Base-by-base conservation (phyloP, 2,113 vertebrate species). In the Perca schrenkii region DNA sequence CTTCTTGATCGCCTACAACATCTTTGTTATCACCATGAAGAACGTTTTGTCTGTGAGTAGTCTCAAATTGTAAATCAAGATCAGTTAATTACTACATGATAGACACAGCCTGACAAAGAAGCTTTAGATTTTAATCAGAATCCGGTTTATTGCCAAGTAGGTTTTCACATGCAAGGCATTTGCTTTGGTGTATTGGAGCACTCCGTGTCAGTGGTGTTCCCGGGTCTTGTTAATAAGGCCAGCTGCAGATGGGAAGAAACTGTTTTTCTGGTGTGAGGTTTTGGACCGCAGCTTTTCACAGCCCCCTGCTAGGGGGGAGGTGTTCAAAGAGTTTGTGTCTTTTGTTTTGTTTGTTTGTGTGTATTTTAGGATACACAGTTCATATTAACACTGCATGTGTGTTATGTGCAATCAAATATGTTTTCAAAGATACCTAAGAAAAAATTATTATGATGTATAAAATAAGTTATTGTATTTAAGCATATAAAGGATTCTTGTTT, bases 1-100 rank as follows among this genome's bases (percentile, higher is more conserved):
- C 94, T 99, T 98, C 95, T 95, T 99, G 81, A 99, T 99, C 63
- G 98, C 98, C 5, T 99, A 99, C 95, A 99, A 99, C 0, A 94
- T 99, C 68, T 99, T 99, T 5, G 98, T 99, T n/a, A 99, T 99
- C 92, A 99, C 97, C 2, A 99, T 99, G 98, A 99, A 99, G 93
- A 99, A 99, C 74, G 96, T 99, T 85, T 94, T 99, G 12, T 99
- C 98, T 0, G 98, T 99, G 84, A 92, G 94, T 86, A 1, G 8
- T 28, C 25, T 22, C 8, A 22, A 13, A 3, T 21, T 49, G 16
- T 36, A 40, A 22, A 56, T 49, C 14, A 14, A 11, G 13, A 28
- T 47, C 8, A n/a, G 3, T 16, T 15, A 10, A 12, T 17, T 43
- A 43, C 40, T n/a, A 15, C 11, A 14, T 15, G 17, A 65, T 4